These are phyloP conservation scores for Maniola jurtina DNA, from an alignment of 1,140 invertebrate genomes.

Conservation along the genomic window DNA sequence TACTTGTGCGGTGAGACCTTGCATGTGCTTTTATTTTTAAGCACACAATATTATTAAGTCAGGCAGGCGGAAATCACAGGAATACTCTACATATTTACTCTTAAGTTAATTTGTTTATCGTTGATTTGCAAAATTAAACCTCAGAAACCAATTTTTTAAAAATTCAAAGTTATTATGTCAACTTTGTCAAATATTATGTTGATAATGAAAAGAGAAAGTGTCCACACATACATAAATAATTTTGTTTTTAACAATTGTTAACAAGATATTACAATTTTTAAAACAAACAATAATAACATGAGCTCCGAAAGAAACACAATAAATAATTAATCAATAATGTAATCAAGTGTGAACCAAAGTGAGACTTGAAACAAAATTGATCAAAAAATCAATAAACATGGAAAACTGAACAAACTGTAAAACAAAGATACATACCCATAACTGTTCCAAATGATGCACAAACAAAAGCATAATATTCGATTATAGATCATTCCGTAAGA, in stretches of 20 bases:
- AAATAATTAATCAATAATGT: neutral
- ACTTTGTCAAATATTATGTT: no score
- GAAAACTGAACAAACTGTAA: constrained; percentile 22
- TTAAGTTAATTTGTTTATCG: no score
- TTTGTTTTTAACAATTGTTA: no score
- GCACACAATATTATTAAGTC: no score
- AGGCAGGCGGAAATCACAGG: no score
- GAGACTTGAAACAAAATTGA: constrained; percentile 4
- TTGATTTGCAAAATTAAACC: no score
- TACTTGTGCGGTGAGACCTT: no score
- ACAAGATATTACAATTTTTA: no score
- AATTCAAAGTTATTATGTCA: neutral
- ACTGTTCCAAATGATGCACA: constrained; percentile 58
- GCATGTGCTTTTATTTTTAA: no score
- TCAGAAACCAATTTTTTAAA: neutral
- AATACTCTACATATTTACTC: no score
- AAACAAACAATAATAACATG: neutral
- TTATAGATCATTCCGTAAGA: constrained; percentile 25
- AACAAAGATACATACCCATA: constrained; percentile 61
- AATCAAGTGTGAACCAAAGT: constrained; percentile 7
- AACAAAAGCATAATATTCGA: constrained; percentile 39
- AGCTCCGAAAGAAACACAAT: neutral
- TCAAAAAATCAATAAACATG: constrained; percentile 7
- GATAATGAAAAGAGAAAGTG: no score
- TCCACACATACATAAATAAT: no score